A percentile compares a stretch with the other conserved stretches of the same genome.
These are phyloP conservation scores for Cynopterus brachyotis DNA, from an alignment of 2,113 vertebrate species.

Conservation along the genomic window DNA sequence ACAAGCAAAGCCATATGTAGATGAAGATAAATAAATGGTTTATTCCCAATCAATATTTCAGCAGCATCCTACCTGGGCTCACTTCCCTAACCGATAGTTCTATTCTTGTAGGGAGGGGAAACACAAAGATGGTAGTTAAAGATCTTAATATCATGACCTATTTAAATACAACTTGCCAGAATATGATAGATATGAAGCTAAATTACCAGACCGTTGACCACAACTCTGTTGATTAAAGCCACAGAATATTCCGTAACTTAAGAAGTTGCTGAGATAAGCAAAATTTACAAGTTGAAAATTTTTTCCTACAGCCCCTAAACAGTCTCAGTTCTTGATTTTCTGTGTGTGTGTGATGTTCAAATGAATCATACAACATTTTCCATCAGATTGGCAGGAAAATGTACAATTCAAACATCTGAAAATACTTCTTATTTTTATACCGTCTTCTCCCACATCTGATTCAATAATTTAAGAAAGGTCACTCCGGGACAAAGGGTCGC, in stretches of 20 bases:
- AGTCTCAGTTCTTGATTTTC: neutral
- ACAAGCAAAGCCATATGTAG: neutral
- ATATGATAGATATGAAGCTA: conserved; percentile 13
- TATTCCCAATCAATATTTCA: neutral
- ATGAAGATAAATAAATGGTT: neutral
- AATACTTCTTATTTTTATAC: conserved; percentile 50
- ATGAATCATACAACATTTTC: conserved; percentile 36
- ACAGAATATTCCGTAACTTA: neutral
- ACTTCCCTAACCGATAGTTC: neutral
- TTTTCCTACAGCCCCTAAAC: neutral
- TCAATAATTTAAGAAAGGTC: conserved; percentile 46
- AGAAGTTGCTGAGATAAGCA: neutral
- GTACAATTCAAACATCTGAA: conserved; percentile 39
- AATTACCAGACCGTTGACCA: neutral
- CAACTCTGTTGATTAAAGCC: neutral
- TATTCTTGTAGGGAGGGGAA: neutral
- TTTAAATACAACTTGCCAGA: conserved; percentile 20
- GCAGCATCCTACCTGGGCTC: neutral
- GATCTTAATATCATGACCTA: neutral
- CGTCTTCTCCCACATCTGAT: conserved; percentile 35
- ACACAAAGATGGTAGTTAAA: neutral
- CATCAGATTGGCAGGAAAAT: neutral
- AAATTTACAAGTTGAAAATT: neutral
- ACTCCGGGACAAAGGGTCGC: conserved; percentile 67
- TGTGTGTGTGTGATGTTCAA: neutral